phyloP scores from a whole-genome alignment of 2,113 vertebrate species.

The Cygnus atratus region DNA sequence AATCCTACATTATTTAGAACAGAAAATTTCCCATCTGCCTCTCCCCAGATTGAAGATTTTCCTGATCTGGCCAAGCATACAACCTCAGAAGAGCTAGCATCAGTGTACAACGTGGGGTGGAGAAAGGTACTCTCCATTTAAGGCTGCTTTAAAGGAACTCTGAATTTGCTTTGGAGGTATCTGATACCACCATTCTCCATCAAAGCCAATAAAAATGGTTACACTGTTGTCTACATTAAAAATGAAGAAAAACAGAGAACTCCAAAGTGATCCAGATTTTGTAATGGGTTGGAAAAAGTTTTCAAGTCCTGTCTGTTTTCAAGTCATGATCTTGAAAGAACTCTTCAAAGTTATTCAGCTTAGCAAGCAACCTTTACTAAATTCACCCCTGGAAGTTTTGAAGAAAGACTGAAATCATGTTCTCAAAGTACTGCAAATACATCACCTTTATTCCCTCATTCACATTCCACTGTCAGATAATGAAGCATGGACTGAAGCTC shows the following conservation, averaged over 20 bases:
- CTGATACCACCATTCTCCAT: not conserved
- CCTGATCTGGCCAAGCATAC: not conserved
- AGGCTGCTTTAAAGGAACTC: not conserved
- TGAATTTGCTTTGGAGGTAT: not conserved
- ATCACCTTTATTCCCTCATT: not conserved
- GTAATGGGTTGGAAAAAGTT: not conserved
- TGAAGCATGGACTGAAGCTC: not conserved
- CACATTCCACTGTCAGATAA: not conserved
- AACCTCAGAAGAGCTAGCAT: not conserved
- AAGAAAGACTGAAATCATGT: not conserved
- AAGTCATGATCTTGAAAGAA: not conserved
- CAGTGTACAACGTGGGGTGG: fast-evolving
- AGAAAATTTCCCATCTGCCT: not conserved
- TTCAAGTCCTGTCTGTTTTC: not conserved
- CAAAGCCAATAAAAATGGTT: not conserved
- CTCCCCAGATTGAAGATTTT: not conserved
- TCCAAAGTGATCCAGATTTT: not conserved
- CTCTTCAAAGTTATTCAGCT: not conserved
- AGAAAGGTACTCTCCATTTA: not conserved
- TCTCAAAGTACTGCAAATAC: not conserved
- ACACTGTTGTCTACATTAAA: not conserved
- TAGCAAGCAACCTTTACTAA: not conserved
- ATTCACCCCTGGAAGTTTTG: not conserved
- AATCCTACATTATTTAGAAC: not conserved
- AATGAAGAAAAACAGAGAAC: not conserved